Conservation (phyloP, 2,113 vertebrate species). For the Protomyctophum bolini region DNA sequence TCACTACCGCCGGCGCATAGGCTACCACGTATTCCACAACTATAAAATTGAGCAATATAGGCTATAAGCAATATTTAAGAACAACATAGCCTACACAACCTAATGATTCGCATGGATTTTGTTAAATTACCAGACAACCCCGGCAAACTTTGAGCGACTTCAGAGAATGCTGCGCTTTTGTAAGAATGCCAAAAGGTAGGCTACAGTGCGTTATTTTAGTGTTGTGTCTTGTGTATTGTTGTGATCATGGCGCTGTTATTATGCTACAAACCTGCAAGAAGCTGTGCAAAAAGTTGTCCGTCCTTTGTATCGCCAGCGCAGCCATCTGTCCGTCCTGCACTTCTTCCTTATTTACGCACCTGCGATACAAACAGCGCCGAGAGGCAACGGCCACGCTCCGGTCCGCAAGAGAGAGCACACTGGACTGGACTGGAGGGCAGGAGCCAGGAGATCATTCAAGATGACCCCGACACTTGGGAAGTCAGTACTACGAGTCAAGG, state of each 20-base stretch:
- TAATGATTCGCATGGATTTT: too few relatives aligned
- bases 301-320: constrained; percentile 78
- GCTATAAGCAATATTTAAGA: too few relatives aligned
- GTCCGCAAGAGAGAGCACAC: constrained; percentile 27
- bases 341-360: constrained; percentile 50
- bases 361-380: constrained; percentile 63
- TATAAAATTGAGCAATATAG: too few relatives aligned
- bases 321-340: constrained; percentile 71
- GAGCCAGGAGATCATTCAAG: neutral
- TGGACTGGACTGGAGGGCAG: constrained; percentile 1
- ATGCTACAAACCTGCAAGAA: constrained; percentile 81
- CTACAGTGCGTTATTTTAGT: too few relatives aligned
- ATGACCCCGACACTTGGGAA: constrained; percentile 22
- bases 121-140: too few relatives aligned
- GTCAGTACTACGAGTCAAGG: neutral
- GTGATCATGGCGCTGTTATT: neutral
- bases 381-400: constrained; percentile 39
- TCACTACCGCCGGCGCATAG: too few relatives aligned
- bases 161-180: neutral
- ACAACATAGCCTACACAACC: too few relatives aligned
- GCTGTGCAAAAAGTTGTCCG: constrained; percentile 79
- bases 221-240: neutral
- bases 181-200: neutral
- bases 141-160: too few relatives aligned
- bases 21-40: too few relatives aligned